Base-by-base conservation (phyloP, 2,797 vertebrate species). In the Enteromius trimaculatus region DNA sequence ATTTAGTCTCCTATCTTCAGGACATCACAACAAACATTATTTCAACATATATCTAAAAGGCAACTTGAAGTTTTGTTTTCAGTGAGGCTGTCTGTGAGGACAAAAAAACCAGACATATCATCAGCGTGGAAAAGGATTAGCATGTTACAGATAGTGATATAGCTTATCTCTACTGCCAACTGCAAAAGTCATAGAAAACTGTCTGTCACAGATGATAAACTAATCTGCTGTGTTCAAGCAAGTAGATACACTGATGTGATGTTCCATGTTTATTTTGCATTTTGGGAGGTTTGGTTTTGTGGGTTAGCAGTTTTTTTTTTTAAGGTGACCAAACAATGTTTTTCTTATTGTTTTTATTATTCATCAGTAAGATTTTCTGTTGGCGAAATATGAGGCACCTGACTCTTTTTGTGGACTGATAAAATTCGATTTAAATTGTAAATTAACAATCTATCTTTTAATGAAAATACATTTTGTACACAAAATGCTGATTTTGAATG, bases 131-230 rank as follows among this genome's bases (percentile, higher is more conserved):
- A 39, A 31, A 64, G 55, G 80, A 74, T 82, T 64, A 70, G 66
- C 34, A 75, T 65, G 70, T 65, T 75, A 42, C 44, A 42, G 34
- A 80, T 60, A 0, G 10, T 80, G 42, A 49, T 51, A 51, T 65
- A 44, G 29, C 58, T 39, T 75, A 75, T 65, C 70, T 74, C 13
- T 65, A 16, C 53, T 81, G 53, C 53, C 39, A 72, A 82, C 42
- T 51, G 58, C 44, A n/a, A 10, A 71, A 47, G 60, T 51, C 1
- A 21, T 31, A 44, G 62, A 71, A 26, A 71, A n/a, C 39, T 39
- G 10, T 37, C 71, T 65, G 62, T 82, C 16, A 42, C 60, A 21
- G 69, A 53, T 39, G 65, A 69, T 80, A 70, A 69, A 70, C 21
- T 49, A 69, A 19, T 66, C 42, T 34, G 7, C 39, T 78, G 16